Conservation (phyloP, 1,140 invertebrate genomes). For the Drosophila murphyi region DNA sequence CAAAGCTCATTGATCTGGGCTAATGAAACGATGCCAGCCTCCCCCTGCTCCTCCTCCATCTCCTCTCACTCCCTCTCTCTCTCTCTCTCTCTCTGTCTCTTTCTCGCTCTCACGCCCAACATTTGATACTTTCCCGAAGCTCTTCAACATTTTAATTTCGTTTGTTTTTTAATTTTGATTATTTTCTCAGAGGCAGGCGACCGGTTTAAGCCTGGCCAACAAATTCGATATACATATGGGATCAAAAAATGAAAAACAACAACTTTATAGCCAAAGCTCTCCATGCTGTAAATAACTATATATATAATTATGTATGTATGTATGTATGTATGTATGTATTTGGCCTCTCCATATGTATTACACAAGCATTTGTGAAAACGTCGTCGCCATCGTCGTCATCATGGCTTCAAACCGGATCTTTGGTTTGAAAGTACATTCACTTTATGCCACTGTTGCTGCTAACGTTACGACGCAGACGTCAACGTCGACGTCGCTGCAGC, state of each 20-base stretch:
- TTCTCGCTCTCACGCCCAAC: background rate
- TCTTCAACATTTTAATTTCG: conserved; percentile 9
- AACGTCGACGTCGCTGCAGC: conserved; percentile 36
- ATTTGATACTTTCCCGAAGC: conserved; percentile 43
- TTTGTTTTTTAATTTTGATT: conserved; percentile 16
- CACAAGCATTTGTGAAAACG: conserved; percentile 81
- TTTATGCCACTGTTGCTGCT: conserved; percentile 60
- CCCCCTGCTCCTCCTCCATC: background rate
- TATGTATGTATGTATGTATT: conserved; percentile 22
- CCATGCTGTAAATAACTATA: conserved; percentile 22
- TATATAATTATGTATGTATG: background rate
- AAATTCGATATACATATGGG: conserved; percentile 51
- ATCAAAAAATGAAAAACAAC: conserved; percentile 14
- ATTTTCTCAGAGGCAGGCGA: conserved; percentile 39
- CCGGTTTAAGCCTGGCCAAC: conserved; percentile 48
- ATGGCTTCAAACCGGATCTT: conserved; percentile 80
- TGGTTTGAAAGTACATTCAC: conserved; percentile 83
- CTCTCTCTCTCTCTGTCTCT: background rate
- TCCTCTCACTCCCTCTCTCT: background rate
- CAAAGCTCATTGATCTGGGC: conserved; percentile 70
- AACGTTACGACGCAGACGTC: conserved; percentile 14
- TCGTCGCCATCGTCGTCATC: conserved; percentile 59
- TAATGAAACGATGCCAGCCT: conserved; percentile 19
- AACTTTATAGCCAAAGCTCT: conserved; percentile 61
- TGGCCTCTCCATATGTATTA: conserved; percentile 68